Conservation (phyloP, 2,797 vertebrate species). For the Rhinella marina region DNA sequence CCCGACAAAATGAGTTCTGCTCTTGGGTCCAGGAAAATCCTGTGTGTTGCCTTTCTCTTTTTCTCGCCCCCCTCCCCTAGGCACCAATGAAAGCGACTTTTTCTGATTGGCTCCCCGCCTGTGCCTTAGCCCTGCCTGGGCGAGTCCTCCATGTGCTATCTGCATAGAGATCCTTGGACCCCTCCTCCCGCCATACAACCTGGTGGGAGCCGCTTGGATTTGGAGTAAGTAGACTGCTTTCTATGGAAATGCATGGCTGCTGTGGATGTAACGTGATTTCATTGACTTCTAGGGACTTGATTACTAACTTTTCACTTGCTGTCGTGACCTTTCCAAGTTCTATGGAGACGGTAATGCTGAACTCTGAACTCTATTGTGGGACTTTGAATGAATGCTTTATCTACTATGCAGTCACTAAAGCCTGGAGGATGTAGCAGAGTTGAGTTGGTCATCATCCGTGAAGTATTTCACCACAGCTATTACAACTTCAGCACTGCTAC, state of each 20-base stretch:
- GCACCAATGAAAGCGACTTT: conserved; percentile 1
- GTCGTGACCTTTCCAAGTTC: background rate
- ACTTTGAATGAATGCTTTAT: background rate
- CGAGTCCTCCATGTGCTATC: conserved; percentile 21
- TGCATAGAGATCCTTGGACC: conserved; percentile 2
- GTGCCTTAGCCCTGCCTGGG: conserved; percentile 17
- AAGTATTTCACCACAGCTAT: background rate
- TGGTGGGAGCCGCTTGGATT: background rate
- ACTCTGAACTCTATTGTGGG: background rate
- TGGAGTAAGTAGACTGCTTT: background rate
- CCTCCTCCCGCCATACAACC: conserved; percentile 4
- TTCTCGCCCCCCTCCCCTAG: background rate
- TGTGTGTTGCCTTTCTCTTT: background rate
- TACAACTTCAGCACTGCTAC: background rate
- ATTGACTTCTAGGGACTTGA: background rate
- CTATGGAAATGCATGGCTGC: background rate
- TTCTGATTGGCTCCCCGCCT: conserved; percentile 40
- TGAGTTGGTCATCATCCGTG: background rate
- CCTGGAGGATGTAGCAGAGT: background rate
- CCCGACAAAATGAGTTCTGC: background rate
- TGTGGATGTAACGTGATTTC: background rate
- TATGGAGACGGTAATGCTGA: background rate
- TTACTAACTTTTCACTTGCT: conserved; percentile 1
- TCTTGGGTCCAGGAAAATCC: background rate
- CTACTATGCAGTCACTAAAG: background rate